These are phyloP conservation scores for Galerucella nymphaeae DNA, from an alignment of 2,888 invertebrate species.

Conservation along the genomic window DNA sequence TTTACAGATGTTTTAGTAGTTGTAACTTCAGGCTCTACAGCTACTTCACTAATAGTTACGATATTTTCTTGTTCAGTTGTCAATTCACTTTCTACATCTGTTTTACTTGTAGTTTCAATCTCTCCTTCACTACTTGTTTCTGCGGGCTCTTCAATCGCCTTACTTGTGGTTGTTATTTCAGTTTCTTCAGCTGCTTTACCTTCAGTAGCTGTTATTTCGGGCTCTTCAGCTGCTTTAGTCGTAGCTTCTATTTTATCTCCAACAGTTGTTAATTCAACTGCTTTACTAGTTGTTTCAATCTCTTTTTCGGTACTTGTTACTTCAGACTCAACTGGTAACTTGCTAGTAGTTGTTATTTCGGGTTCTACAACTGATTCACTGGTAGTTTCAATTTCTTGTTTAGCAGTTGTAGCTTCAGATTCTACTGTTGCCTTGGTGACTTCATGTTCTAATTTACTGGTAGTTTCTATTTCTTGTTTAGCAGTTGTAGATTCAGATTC, in stretches of 20 bases:
- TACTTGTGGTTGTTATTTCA: background rate
- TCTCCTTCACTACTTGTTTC: background rate
- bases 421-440: background rate
- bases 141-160: background rate
- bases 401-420: background rate
- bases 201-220: background rate
- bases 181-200: background rate
- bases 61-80: too few species aligned
- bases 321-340: background rate
- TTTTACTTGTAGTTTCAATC: background rate
- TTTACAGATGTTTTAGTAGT: background rate
- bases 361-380: too few species aligned
- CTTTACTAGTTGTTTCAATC: background rate
- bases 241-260: background rate
- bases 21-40: background rate
- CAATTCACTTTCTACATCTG: background rate
- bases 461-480: background rate
- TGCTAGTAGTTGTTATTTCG: too few species aligned
- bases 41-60: background rate
- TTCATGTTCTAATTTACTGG: too few species aligned
- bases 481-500: background rate
- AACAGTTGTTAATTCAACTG: background rate
- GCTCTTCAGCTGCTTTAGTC: background rate
- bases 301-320: background rate
- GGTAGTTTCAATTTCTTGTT: conserved; percentile 51